These are phyloP conservation scores for Aphidius colemani DNA, from an alignment of 2,888 invertebrate species.

Conservation along the genomic window DNA sequence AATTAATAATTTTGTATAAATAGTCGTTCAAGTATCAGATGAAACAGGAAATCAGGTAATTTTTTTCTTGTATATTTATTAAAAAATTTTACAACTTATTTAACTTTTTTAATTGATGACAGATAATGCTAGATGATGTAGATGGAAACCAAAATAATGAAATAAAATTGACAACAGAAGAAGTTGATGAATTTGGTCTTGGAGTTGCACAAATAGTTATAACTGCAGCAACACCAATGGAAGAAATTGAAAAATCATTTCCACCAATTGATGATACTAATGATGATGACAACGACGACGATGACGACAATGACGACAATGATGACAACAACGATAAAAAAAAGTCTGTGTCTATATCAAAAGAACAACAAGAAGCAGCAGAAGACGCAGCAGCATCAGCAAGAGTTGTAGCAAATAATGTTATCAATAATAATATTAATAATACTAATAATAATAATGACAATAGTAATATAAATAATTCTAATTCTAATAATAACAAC, in stretches of 20 bases:
- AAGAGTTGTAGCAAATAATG: too few relatives aligned
- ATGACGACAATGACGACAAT: conserved; percentile 27
- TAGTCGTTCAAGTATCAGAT: conserved; percentile 53
- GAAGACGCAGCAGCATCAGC: too few relatives aligned
- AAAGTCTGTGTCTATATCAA: too few relatives aligned
- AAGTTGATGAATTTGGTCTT: conserved; percentile 68
- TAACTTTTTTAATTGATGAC: conserved; percentile 5
- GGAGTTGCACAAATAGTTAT: conserved; percentile 90
- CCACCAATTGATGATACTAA: conserved; percentile 56
- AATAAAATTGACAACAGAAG: conserved; percentile 30
- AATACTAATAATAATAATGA: too few relatives aligned
- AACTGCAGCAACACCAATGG: conserved; percentile 93
- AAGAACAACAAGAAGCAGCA: too few relatives aligned
- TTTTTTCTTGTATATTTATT: conserved; percentile 22
- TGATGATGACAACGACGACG: conserved; percentile 36
- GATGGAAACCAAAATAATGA: conserved; percentile 21
- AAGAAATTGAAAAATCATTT: conserved; percentile 81
- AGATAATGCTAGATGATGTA: conserved; percentile 28
- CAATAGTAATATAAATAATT: too few relatives aligned
- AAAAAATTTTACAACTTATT: conserved; percentile 18
- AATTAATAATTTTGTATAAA: conserved; percentile 1
- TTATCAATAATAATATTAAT: too few relatives aligned
- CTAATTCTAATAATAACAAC: too few relatives aligned
- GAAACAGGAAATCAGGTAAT: conserved; percentile 53
- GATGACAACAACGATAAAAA: too few relatives aligned